Evolutionary conservation across 1,140 invertebrate genomes (phyloP).

Genomic region (Asbolus verrucosus): DNA sequence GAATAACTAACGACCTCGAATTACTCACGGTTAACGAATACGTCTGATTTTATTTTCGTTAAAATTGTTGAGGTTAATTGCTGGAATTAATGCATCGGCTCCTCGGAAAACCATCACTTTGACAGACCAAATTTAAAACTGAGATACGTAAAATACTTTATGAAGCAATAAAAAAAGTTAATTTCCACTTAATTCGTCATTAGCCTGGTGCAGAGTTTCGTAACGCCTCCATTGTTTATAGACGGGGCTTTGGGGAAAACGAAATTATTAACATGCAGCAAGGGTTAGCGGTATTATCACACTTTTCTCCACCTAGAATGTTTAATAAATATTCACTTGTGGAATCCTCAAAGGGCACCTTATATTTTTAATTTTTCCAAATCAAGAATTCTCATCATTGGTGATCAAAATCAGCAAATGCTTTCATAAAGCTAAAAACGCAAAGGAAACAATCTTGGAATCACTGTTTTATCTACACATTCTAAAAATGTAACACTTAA

Average conservation of each 20-base stretch:
- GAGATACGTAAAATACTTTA: slow-evolving; percentile 26
- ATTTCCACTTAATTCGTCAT: slow-evolving; percentile 37
- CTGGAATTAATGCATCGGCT: slow-evolving; percentile 21
- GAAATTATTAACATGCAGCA: too few species aligned
- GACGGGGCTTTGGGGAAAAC: not conserved
- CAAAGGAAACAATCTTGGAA: too few species aligned
- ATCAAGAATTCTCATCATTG: too few species aligned
- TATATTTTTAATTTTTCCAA: too few species aligned
- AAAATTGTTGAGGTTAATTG: slow-evolving; percentile 22
- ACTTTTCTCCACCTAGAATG: too few species aligned
- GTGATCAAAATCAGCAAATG: too few species aligned
- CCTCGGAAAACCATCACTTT: slow-evolving; percentile 10
- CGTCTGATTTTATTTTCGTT: slow-evolving; percentile 32
- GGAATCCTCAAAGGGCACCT: too few species aligned
- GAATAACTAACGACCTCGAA: slow-evolving; percentile 37
- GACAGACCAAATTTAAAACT: slow-evolving; percentile 10
- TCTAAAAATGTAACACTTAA: too few species aligned
- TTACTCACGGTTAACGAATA: slow-evolving; percentile 19
- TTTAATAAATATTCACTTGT: too few species aligned
- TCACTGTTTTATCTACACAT: too few species aligned
- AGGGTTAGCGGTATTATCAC: too few species aligned
- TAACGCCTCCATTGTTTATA: not conserved
- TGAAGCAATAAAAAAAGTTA: slow-evolving; percentile 31
- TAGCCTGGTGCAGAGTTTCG: slow-evolving; percentile 11
- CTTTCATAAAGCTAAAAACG: too few species aligned